Conservation (phyloP, 2,888 invertebrate genomes). For the Caradrina kadenii region DNA sequence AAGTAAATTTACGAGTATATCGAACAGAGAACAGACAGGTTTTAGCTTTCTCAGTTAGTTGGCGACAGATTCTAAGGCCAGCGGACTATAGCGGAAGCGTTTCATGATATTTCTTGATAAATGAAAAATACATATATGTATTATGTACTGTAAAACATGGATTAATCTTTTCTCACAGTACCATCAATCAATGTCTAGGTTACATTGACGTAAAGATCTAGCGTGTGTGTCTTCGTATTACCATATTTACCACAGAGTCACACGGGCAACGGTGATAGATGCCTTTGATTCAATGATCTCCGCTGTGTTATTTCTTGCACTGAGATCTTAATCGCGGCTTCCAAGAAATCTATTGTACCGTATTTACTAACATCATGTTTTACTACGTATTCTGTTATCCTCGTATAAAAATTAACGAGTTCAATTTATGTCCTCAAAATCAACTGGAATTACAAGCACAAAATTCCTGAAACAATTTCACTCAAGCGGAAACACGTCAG, state of each 20-base stretch:
- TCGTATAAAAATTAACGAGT: conserved; percentile 14
- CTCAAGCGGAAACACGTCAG: conserved; percentile 26
- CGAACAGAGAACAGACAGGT: neutral
- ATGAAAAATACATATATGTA: conserved; percentile 1
- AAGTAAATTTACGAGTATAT: too few relatives aligned
- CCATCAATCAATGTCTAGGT: conserved; percentile 38
- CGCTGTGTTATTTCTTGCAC: conserved; percentile 18
- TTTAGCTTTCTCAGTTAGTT: neutral
- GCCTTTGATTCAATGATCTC: conserved; percentile 13
- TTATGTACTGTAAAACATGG: neutral
- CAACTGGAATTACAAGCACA: conserved; percentile 22
- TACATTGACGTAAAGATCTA: conserved; percentile 16
- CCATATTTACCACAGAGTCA: conserved; percentile 11
- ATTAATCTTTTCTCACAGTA: conserved; percentile 24
- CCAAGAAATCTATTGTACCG: conserved; percentile 20
- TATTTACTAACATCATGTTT: conserved; percentile 13
- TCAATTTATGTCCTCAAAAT: conserved; percentile 13
- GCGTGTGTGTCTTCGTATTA: conserved; percentile 6
- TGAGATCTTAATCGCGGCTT: conserved; percentile 22
- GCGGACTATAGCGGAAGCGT: neutral
- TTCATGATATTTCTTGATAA: conserved; percentile 20
- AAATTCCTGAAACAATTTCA: conserved; percentile 21
- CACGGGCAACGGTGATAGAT: conserved; percentile 14
- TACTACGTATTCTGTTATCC: conserved; percentile 2
- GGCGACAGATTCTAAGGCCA: conserved; percentile 1